Evolutionary conservation across 2,113 vertebrate genomes (phyloP).

Genomic region (Protobothrops flavoviridis): DNA sequence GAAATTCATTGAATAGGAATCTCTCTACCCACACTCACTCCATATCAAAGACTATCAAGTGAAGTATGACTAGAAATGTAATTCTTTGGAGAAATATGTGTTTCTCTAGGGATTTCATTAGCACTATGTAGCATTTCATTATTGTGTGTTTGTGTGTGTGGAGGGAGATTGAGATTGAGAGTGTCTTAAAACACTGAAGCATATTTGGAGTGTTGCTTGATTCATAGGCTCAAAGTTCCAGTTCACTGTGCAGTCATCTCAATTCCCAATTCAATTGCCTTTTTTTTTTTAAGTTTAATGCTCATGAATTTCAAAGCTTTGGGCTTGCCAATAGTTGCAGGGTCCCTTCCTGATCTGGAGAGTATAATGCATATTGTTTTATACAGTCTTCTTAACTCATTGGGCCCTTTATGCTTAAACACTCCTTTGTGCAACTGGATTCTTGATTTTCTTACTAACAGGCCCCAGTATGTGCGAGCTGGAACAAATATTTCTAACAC

Average conservation of each 20-base stretch:
- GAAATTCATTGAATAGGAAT: constrained; percentile 43
- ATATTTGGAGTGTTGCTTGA: constrained; percentile 32
- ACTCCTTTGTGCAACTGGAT: no score
- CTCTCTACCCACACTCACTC: neutral
- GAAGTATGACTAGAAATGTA: constrained; percentile 41
- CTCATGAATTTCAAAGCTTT: constrained; percentile 5
- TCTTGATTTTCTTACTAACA: no score
- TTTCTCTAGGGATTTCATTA: constrained; percentile 54
- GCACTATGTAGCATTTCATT: constrained; percentile 42
- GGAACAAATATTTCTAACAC: no score
- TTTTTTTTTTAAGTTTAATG: constrained; percentile 12
- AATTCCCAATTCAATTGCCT: constrained; percentile 46
- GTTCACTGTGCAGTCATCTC: constrained; percentile 21
- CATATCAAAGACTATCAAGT: constrained; percentile 31
- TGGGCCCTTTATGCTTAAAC: no score
- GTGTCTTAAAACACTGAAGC: constrained; percentile 44
- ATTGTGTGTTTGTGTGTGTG: neutral
- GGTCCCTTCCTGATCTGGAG: neutral
- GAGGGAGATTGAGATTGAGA: neutral
- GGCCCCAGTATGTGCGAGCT: no score
- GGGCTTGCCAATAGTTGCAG: neutral
- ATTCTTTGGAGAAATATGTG: constrained; percentile 44
- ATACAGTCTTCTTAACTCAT: neutral
- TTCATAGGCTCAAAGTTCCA: constrained; percentile 32
- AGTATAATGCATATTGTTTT: neutral